Evolutionary conservation across 2,113 vertebrate genomes (phyloP).

Genomic region (Dolichallabes microphthalmus): DNA sequence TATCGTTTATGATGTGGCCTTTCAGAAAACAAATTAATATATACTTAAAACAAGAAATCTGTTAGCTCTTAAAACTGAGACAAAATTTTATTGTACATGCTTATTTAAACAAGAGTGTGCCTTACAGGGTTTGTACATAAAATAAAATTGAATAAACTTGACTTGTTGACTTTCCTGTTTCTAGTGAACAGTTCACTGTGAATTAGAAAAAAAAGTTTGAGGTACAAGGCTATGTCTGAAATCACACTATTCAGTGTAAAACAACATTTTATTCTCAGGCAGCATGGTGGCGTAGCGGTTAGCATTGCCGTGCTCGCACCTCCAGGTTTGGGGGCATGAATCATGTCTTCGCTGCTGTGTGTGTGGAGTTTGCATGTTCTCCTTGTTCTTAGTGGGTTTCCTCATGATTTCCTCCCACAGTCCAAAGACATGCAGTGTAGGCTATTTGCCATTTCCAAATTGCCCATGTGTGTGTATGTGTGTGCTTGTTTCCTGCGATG

Average conservation of each 20-base stretch:
- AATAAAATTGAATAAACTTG: conserved; percentile 75
- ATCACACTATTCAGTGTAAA: neutral
- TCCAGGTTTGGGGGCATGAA: too few relatives aligned
- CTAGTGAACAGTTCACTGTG: conserved; percentile 27
- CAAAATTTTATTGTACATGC: conserved; percentile 73
- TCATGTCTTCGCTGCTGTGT: too few relatives aligned
- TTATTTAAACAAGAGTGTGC: conserved; percentile 80
- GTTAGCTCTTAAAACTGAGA: conserved; percentile 58
- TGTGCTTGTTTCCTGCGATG: too few relatives aligned
- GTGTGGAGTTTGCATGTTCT: too few relatives aligned
- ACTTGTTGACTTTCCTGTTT: conserved; percentile 69
- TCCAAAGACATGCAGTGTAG: too few relatives aligned
- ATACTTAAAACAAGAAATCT: conserved; percentile 66
- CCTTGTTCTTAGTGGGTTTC: too few relatives aligned
- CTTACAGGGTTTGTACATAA: conserved; percentile 81
- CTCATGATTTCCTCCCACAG: too few relatives aligned
- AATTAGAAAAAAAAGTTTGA: neutral
- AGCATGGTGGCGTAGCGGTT: too few relatives aligned
- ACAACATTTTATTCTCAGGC: too few relatives aligned
- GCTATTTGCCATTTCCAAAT: too few relatives aligned
- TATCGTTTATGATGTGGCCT: conserved; percentile 41
- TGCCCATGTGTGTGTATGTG: too few relatives aligned
- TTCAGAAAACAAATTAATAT: conserved; percentile 67
- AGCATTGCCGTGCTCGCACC: too few relatives aligned
- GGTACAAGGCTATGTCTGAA: neutral